Conservation (phyloP, 2,113 vertebrate genomes). For the Phoxinus phoxinus region DNA sequence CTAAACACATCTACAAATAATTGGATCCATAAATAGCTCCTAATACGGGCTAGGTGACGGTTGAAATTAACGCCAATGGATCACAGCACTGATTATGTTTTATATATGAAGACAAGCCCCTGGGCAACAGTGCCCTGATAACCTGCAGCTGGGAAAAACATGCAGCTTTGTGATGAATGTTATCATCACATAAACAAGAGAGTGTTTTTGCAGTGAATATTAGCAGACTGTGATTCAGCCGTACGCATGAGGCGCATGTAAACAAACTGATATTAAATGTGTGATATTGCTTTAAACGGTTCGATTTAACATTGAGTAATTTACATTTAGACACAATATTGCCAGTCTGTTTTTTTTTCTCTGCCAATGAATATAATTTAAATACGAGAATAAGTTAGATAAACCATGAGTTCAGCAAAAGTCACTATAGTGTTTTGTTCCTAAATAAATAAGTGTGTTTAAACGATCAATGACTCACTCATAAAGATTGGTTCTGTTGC, state of each 20-base stretch:
- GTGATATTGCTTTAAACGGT: not conserved
- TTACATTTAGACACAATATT: not conserved
- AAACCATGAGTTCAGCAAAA: not conserved
- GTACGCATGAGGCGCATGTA: not conserved
- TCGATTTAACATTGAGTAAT: not conserved
- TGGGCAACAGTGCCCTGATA: not conserved
- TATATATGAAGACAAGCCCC: slow-evolving; percentile 3
- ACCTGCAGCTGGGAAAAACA: not conserved
- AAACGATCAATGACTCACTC: not conserved
- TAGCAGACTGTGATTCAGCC: not conserved
- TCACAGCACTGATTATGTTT: slow-evolving; percentile 20
- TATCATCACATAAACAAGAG: not conserved
- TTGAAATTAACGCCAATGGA: slow-evolving; percentile 9
- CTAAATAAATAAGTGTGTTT: not conserved
- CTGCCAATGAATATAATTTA: not conserved
- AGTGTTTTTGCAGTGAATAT: not conserved
- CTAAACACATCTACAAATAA: slow-evolving; percentile 39
- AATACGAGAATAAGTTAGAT: too few species aligned
- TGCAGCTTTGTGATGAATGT: not conserved
- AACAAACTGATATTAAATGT: not conserved
- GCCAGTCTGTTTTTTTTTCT: not conserved
- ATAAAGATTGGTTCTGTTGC: not conserved
- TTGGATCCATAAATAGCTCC: slow-evolving; percentile 50
- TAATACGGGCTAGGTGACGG: slow-evolving; percentile 31
- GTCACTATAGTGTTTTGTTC: not conserved